Evolutionary conservation across 2,888 invertebrate genomes (phyloP), one percentile per base, ranked within the genome.

Genomic region (Epistrophe grossulariae): DNA sequence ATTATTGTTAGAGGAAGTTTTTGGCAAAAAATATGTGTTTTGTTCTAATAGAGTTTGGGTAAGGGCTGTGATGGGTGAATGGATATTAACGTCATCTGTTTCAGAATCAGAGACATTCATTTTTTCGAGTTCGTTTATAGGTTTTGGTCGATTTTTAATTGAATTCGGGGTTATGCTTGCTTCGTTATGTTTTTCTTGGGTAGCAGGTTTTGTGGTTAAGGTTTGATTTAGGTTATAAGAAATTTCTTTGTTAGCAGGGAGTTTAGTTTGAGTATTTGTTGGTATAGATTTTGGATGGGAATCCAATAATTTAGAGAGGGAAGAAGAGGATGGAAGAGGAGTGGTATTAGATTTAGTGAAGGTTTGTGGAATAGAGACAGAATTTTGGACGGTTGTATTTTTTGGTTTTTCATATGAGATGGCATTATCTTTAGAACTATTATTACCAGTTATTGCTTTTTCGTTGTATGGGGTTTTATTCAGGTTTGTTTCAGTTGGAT

Each of bases 361-460:
- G 15, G 62, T 17, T 62, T 43, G 43, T 43, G 19, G 28, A 15
- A 8, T 43, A 62, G 62, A 43, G 10, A 24, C 24, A 62, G 40
- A 60, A 13, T 38, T 38, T 38, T 43, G 11, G 28, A 8, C 2
- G 40, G 13, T 62, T 43, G 38, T 50, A 19, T 19, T 2, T 15
- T 62, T 62, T 24, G 72, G 57, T 10, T 64, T 64, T 64, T 64
- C 62, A 43, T n/a, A 2, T 64, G 43, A 15, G 10, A 64, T 45
- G 45, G 43, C 43, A 64, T 64, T 64, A 45, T 64, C 45, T 28
- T 0, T 15, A 28, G 45, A 64, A 43, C 24, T 2, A 9, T 45
- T 64, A 28, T 45, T 45, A 64, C 45, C 45, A 10, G 43, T 10
- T 45, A 6, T 43, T 28, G 64, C 64, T 45, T 15, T 64, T 15